Evolutionary conservation across 2,113 vertebrate genomes (phyloP), one percentile per base, ranked within the genome.

Genomic region (Cyphomyrus plagiostoma): DNA sequence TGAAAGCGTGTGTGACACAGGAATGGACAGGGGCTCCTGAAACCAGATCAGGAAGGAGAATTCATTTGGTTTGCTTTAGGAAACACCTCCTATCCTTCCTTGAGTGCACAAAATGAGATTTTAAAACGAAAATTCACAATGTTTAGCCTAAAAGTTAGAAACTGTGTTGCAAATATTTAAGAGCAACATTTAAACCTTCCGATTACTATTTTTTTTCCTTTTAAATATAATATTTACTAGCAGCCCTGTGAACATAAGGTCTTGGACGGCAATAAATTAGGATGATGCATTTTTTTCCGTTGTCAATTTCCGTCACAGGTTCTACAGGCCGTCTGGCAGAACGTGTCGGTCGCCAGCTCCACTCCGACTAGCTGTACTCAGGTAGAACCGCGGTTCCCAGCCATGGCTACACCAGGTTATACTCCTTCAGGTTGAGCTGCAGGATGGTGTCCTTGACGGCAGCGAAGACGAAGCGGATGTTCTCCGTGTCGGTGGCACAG

Each of bases 391-490:
- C 39, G 58, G 58, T 42, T 46, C 49, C 84, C 90, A 82, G 88
- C 30, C 15, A 5, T 35, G 45, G 4, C 48, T 94, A 95, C 93
- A 99, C 98, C 95, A 98, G 96, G 94, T 99, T 98, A 95, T 98
- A 98, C 92, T 98, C 97, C 95, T 98, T 98, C 91, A 99, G 96
- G 94, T 98, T 98, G 94, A 97, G 95, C 95, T 98, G 97, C 93
- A 99, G 95, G 93, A 99, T 98, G 48, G 97, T 98, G 96, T 98
- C 97, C 95, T 98, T 98, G 96, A 99, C 97, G 45, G 97, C 97
- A n/a, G 97, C 97, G 88, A 99, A 99, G 94, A 98, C 98, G 0
- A 98, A 98, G 90, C 97, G 97, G 91, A 99, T 98, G 90, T 99
- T 99, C 95, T 99, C 98, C 89, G 97, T 99, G 94, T 99, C 97